These are phyloP conservation scores for Sterrhoptilus dennistouni DNA, from an alignment of 2,113 vertebrate species.

Conservation along the genomic window DNA sequence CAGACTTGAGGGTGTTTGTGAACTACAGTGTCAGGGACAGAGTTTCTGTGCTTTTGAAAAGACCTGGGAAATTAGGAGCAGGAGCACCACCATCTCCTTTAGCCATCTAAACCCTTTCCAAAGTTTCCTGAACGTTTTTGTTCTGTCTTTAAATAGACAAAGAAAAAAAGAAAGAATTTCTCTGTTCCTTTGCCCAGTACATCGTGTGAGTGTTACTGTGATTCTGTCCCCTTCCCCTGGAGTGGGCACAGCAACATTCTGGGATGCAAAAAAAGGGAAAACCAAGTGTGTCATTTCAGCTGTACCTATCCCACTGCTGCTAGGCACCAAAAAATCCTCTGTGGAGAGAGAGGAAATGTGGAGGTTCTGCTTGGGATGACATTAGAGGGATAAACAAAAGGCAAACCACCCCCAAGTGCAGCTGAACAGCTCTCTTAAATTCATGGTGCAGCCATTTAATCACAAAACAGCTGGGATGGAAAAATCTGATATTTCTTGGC, in stretches of 20 bases:
- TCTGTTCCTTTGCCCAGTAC: background rate
- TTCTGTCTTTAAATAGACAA: background rate
- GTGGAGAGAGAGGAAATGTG: background rate
- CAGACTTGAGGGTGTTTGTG: background rate
- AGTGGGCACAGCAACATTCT: background rate
- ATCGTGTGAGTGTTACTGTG: background rate
- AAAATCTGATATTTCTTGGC: constrained; percentile 62
- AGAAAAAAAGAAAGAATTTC: background rate
- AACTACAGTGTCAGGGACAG: background rate
- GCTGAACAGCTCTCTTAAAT: constrained; percentile 25
- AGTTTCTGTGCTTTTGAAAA: background rate
- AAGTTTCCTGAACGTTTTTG: background rate
- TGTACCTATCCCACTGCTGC: background rate
- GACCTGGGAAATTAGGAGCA: background rate
- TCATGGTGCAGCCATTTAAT: constrained; percentile 33
- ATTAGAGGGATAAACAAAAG: constrained; percentile 7
- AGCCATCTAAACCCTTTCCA: background rate
- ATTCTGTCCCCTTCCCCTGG: background rate
- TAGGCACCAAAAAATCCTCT: background rate
- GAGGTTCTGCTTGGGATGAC: background rate
- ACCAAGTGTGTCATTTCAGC: background rate
- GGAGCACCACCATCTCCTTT: background rate
- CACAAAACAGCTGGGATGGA: constrained; percentile 53
- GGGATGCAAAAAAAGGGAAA: background rate
- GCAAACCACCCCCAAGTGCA: constrained; percentile 13